Conservation (phyloP, 2,888 invertebrate species). For the Trachelus iudaicus region DNA sequence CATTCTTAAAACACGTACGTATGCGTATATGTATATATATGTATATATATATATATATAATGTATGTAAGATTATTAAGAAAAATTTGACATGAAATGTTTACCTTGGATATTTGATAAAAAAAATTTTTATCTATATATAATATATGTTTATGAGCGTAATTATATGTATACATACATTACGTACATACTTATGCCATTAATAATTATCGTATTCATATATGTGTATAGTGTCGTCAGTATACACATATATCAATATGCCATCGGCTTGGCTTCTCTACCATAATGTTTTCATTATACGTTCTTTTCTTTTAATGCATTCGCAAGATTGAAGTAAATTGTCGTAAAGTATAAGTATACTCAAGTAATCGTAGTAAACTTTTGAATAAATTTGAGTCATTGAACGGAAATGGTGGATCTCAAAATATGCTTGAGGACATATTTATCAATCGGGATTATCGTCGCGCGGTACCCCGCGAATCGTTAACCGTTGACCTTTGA, state of each 20-base stretch:
- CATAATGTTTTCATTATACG: constrained; percentile 61
- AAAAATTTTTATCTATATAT: not conserved
- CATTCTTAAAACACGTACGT: constrained; percentile 8
- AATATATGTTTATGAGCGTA: constrained; percentile 13
- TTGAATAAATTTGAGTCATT: constrained; percentile 50
- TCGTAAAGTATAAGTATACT: constrained; percentile 65
- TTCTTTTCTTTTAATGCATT: constrained; percentile 63
- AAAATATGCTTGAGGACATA: constrained; percentile 55
- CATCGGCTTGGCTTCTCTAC: constrained; percentile 61
- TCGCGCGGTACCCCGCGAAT: not conserved
- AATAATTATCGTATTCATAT: constrained; percentile 6
- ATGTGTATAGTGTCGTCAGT: constrained; percentile 15
- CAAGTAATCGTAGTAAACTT: constrained; percentile 56
- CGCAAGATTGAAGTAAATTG: constrained; percentile 65
- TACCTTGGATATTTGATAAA: too few relatives aligned
- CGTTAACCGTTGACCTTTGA: not conserved
- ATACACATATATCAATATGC: constrained; percentile 43
- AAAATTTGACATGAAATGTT: too few relatives aligned
- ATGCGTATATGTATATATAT: constrained; percentile 16
- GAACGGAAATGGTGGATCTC: constrained; percentile 61
- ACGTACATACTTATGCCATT: not conserved
- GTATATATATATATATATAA: constrained; percentile 25
- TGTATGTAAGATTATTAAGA: not conserved
- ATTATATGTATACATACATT: constrained; percentile 29
- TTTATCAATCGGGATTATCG: not conserved